Conservation (phyloP, 2,797 vertebrate genomes). For the Gallinago nigripennis region DNA sequence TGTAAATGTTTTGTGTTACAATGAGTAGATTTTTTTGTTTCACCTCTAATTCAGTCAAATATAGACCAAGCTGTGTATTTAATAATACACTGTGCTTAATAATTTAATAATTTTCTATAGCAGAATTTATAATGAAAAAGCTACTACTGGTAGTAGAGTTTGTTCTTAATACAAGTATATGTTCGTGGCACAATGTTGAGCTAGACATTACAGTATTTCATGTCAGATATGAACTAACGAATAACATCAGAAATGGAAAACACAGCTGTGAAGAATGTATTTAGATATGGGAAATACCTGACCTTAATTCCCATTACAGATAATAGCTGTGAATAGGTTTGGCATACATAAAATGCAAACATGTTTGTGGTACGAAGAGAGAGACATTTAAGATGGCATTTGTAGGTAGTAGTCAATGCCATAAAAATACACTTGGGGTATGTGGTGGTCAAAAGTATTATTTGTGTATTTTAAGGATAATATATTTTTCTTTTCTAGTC, state of each 20-base stretch:
- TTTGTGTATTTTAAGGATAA: neutral
- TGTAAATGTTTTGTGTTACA: neutral
- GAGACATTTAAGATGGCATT: neutral
- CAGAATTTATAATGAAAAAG: neutral
- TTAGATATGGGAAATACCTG: neutral
- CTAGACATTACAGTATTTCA: neutral
- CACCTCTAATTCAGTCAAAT: neutral
- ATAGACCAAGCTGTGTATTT: neutral
- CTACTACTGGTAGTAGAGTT: neutral
- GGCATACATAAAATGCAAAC: neutral
- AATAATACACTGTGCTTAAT: neutral
- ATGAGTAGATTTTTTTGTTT: neutral
- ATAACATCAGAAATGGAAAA: neutral
- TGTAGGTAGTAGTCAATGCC: neutral
- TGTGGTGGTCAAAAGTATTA: neutral
- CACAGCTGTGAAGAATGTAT: neutral
- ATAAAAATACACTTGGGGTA: neutral
- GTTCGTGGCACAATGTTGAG: rapidly evolving
- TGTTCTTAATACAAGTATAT: neutral
- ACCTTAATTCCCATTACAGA: neutral
- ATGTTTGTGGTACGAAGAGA: neutral
- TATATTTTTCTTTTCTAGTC: conserved; percentile 78
- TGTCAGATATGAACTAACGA: neutral
- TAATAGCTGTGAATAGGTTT: neutral
- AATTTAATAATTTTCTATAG: neutral